These are phyloP conservation scores for Drosophila incognita DNA, from an alignment of 2,888 invertebrate genomes.

Conservation along the genomic window DNA sequence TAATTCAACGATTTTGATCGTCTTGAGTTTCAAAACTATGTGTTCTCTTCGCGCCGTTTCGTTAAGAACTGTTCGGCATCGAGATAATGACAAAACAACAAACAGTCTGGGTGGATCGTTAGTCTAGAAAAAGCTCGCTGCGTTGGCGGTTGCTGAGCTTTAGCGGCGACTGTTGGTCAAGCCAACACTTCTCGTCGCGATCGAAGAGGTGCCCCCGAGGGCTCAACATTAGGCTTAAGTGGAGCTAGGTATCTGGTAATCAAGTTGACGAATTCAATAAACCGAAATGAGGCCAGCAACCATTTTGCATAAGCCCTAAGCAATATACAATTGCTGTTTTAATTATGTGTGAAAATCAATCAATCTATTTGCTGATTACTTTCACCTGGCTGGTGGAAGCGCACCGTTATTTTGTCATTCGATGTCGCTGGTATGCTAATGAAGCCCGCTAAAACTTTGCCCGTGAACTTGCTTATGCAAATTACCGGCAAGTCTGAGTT, in stretches of 20 bases:
- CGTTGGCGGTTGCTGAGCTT: slow-evolving; percentile 38
- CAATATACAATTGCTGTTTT: slow-evolving; percentile 5
- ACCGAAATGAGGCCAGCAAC: slow-evolving; percentile 23
- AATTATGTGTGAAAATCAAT: slow-evolving; percentile 8
- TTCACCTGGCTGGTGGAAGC: slow-evolving; percentile 51
- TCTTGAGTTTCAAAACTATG: slow-evolving; percentile 15
- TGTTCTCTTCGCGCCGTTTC: slow-evolving; percentile 58
- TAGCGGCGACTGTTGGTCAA: slow-evolving; percentile 30
- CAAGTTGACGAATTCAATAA: slow-evolving; percentile 46
- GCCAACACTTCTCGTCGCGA: slow-evolving; percentile 22
- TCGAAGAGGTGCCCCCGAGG: slow-evolving; percentile 56
- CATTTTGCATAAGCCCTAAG: slow-evolving; percentile 10
- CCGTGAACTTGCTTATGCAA: slow-evolving; percentile 76
- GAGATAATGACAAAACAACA: slow-evolving; percentile 17
- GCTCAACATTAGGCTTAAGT: slow-evolving; percentile 36
- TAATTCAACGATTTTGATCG: background rate
- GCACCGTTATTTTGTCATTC: slow-evolving; percentile 34
- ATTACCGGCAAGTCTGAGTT: slow-evolving; percentile 57
- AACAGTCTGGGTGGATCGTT: slow-evolving; percentile 20
- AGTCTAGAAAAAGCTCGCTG: slow-evolving; percentile 56
- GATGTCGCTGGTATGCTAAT: slow-evolving; percentile 60
- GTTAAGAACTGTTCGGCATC: slow-evolving; percentile 55
- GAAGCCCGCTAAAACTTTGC: slow-evolving; percentile 56
- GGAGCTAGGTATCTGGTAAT: background rate
- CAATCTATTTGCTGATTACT: slow-evolving; percentile 54